Evolutionary conservation across 2,797 vertebrate species (phyloP).

Genomic region (Thripadectes ignobilis): DNA sequence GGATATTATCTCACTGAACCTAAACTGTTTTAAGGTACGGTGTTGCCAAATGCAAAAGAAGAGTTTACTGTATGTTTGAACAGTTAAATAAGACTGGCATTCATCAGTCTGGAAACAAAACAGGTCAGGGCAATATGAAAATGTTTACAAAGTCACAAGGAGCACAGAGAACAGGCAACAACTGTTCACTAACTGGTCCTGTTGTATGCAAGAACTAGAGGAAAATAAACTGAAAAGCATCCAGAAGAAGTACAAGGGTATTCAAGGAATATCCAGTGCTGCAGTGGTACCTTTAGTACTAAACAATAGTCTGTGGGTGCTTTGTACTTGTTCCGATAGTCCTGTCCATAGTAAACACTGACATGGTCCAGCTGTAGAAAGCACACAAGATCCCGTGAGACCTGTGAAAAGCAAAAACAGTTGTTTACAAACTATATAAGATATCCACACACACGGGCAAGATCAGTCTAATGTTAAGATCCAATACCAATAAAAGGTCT

Average conservation of each 20-base stretch:
- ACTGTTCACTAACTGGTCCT: background rate
- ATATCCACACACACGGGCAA: background rate
- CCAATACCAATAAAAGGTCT: background rate
- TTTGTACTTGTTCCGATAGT: slow-evolving; percentile 97
- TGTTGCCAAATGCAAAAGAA: background rate
- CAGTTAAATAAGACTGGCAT: background rate
- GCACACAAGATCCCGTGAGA: slow-evolving; percentile 94
- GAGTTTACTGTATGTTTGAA: background rate
- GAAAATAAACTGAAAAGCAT: background rate
- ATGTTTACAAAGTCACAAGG: accelerated
- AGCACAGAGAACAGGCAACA: background rate
- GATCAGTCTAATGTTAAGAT: background rate
- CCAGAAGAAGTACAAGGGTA: background rate
- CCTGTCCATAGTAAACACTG: slow-evolving; percentile 94
- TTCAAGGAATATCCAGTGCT: background rate
- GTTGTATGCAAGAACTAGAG: background rate
- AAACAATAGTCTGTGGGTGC: slow-evolving; percentile 96
- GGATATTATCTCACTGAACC: background rate
- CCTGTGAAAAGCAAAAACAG: slow-evolving; percentile 72
- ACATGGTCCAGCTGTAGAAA: slow-evolving; percentile 97
- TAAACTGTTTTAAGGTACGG: background rate
- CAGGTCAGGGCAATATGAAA: background rate
- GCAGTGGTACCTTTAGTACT: slow-evolving; percentile 87
- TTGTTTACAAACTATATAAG: background rate
- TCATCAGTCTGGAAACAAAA: background rate